Evolutionary conservation across 2,888 invertebrate genomes (phyloP).

Genomic region (Brachylomia viminalis): DNA sequence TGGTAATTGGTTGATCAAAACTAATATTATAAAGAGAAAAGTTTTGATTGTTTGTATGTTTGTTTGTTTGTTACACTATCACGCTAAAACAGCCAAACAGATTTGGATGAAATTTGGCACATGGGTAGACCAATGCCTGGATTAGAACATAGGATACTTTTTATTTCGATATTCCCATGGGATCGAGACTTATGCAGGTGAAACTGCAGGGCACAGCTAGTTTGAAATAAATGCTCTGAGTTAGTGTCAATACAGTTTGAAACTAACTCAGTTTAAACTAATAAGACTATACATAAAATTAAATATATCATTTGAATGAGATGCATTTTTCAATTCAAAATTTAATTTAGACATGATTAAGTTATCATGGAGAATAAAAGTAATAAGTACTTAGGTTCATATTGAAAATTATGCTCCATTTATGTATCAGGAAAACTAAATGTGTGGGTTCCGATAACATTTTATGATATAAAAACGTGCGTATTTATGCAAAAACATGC

Average conservation of each 20-base stretch:
- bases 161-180: too few relatives aligned
- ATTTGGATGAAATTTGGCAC: too few relatives aligned
- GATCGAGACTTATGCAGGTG: too few relatives aligned
- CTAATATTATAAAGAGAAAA: too few relatives aligned
- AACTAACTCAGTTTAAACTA: background rate
- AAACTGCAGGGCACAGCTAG: too few relatives aligned
- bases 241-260: background rate
- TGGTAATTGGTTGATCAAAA: background rate
- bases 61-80: too few relatives aligned
- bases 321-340: background rate
- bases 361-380: background rate
- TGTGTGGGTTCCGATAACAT: background rate
- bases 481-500: background rate
- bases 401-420: background rate
- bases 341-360: background rate
- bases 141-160: too few relatives aligned
- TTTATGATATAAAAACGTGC: background rate
- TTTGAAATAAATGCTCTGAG: background rate
- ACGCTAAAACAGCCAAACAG: too few relatives aligned
- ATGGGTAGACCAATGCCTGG: too few relatives aligned
- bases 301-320: background rate
- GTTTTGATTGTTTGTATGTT: too few relatives aligned
- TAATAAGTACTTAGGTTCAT: too few relatives aligned
- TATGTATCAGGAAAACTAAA: conserved; percentile 1
- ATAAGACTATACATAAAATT: background rate